phyloP scores from a whole-genome alignment of 2,888 invertebrate genomes.

The Machimus rusticus region DNA sequence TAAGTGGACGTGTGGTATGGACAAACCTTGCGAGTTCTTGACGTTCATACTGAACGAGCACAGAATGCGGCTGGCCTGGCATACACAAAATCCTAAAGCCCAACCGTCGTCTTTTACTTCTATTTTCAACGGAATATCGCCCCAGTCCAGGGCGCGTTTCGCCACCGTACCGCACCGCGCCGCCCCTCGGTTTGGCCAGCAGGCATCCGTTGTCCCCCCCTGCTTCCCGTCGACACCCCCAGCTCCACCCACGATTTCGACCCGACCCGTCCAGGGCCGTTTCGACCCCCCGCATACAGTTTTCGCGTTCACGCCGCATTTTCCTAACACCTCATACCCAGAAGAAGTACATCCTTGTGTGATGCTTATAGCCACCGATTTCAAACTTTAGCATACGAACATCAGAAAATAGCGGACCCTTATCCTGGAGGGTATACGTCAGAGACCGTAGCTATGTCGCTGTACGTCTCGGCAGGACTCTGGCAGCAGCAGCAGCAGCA shows the following conservation, averaged over 20 bases:
- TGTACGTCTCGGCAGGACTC: not conserved
- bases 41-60: conserved; percentile 39
- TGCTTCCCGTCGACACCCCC: not conserved
- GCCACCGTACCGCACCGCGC: not conserved
- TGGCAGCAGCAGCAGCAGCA: not conserved
- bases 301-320: conserved; percentile 43
- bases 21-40: conserved; percentile 43
- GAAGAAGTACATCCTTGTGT: conserved; percentile 42
- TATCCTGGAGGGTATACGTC: conserved; percentile 31
- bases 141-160: not conserved
- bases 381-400: conserved; percentile 47
- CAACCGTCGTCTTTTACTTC: conserved; percentile 35
- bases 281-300: conserved; percentile 31
- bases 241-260: not conserved
- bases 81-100: conserved; percentile 42
- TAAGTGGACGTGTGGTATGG: conserved; percentile 43
- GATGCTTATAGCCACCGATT: conserved; percentile 45
- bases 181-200: not conserved
- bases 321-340: conserved; percentile 43
- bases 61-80: conserved; percentile 37
- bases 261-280: not conserved
- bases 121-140: conserved; percentile 29
- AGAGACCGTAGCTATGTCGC: conserved; percentile 23
- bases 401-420: conserved; percentile 46
- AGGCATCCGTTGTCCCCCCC: not conserved